Percentiles rank a stretch among this genome's conserved stretches.
Evolutionary conservation across 2,113 vertebrate genomes (phyloP).

Genomic region (Catharus minimus): DNA sequence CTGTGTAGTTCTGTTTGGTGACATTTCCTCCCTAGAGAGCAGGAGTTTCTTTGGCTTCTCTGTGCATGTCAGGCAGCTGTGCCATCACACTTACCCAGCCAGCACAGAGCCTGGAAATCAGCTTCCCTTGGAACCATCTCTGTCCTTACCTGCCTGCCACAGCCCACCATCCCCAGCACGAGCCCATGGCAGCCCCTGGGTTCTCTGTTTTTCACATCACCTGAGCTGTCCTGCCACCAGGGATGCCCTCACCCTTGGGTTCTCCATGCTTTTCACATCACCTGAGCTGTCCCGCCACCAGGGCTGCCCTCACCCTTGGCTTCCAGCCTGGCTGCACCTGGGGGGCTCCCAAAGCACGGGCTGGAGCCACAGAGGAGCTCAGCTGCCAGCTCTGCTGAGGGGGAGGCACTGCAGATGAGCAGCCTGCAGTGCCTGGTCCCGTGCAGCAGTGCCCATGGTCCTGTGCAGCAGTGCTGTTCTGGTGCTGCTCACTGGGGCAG

Average conservation of each 20-base stretch:
- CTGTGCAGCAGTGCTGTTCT: too few relatives aligned
- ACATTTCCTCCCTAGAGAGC: neutral
- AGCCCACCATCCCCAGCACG: neutral
- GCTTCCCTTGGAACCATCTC: neutral
- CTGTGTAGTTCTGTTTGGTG: fast-evolving
- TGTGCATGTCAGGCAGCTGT: neutral
- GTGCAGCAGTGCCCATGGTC: fast-evolving
- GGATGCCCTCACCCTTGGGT: neutral
- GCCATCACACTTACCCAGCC: neutral
- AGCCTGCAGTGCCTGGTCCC: neutral
- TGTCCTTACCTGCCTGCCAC: neutral
- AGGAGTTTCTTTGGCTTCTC: neutral
- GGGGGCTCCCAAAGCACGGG: fast-evolving
- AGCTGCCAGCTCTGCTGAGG: neutral
- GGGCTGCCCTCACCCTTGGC: neutral
- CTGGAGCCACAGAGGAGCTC: neutral
- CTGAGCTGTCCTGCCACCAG: neutral
- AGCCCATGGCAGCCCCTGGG: neutral
- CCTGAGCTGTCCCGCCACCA: neutral
- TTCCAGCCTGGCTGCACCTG: neutral
- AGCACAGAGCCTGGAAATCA: neutral
- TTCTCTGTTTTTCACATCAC: neutral
- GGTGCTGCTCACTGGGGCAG: too few relatives aligned
- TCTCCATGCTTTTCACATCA: neutral
- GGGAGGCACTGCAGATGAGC: neutral